These are phyloP conservation scores for Tromatobia lineatoria DNA, from an alignment of 2,888 invertebrate genomes.

Conservation along the genomic window DNA sequence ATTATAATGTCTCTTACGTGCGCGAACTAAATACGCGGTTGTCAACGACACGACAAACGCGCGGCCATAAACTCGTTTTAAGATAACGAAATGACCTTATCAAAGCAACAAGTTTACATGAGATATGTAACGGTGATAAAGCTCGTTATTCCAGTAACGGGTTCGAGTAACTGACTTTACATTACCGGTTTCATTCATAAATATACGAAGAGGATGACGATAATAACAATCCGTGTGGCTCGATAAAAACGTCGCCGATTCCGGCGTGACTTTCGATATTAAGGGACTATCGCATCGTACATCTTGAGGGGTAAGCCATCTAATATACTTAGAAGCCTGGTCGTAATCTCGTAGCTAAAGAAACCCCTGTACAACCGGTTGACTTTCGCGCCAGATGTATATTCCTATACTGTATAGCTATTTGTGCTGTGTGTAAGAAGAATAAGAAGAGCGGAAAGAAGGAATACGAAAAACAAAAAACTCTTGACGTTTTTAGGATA, in stretches of 20 bases:
- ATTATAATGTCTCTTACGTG: conserved; percentile 61
- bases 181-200: conserved; percentile 4
- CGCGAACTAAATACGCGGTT: conserved; percentile 48
- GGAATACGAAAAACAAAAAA: background rate
- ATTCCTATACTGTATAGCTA: conserved; percentile 54
- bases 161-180: background rate
- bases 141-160: background rate
- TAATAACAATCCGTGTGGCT: conserved; percentile 21
- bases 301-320: conserved; percentile 77
- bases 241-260: conserved; percentile 14
- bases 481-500: background rate
- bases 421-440: background rate
- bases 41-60: conserved; percentile 49
- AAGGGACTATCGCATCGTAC: conserved; percentile 66
- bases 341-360: conserved; percentile 80
- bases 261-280: conserved; percentile 36
- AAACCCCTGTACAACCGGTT: conserved; percentile 76
- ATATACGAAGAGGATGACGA: background rate
- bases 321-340: conserved; percentile 82
- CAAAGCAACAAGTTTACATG: conserved; percentile 28
- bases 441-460: background rate
- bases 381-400: conserved; percentile 47
- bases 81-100: conserved; percentile 5
- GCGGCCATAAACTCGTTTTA: conserved; percentile 10
- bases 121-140: conserved; percentile 1